Conservation (phyloP, 2,113 vertebrate species). For the Coracopsis vasa region DNA sequence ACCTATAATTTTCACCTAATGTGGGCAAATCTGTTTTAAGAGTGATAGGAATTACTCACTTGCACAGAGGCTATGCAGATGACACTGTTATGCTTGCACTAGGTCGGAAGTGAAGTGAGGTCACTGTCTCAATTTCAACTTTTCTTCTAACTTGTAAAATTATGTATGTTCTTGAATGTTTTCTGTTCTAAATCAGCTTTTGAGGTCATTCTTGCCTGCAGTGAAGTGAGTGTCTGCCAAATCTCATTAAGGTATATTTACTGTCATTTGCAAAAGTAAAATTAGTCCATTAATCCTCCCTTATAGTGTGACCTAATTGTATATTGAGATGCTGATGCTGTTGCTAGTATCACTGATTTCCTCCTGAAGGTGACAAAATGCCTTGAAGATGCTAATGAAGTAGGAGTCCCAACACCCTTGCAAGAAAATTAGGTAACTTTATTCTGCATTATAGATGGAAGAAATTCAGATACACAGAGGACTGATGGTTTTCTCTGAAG, state of each 20-base stretch:
- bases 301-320: background rate
- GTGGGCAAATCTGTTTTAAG: background rate
- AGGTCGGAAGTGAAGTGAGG: background rate
- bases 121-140: background rate
- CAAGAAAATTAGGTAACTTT: conserved; percentile 1
- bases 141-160: background rate
- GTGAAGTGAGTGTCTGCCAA: background rate
- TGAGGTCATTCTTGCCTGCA: background rate
- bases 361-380: conserved; percentile 14
- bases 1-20: background rate
- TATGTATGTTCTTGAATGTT: background rate
- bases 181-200: background rate
- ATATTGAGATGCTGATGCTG: background rate
- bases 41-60: background rate
- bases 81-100: background rate
- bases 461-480: background rate
- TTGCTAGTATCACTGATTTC: background rate
- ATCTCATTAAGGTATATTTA: background rate
- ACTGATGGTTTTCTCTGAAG: background rate
- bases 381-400: conserved; percentile 24
- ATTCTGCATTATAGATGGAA: background rate
- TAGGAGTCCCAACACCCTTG: background rate
- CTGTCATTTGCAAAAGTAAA: background rate
- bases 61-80: background rate
- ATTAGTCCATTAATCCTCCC: background rate